These are phyloP conservation scores for Odontocerum albicorne DNA, from an alignment of 2,888 invertebrate species.

Conservation along the genomic window DNA sequence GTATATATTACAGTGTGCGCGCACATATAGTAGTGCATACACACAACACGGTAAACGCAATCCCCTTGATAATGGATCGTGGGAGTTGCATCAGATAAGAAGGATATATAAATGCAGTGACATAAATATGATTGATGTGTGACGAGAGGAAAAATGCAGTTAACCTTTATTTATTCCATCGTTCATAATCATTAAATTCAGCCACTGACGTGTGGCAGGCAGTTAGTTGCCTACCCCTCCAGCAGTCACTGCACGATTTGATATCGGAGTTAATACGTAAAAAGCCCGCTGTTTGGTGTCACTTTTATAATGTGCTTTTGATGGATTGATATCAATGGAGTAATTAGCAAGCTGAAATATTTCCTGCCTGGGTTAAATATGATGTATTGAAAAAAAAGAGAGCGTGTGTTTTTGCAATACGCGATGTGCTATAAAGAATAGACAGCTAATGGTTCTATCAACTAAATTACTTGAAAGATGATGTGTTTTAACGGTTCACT, in stretches of 20 bases:
- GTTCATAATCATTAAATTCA: constrained; percentile 26
- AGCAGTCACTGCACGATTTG: background rate
- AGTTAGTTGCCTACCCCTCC: constrained; percentile 2
- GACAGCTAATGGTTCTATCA: too few species aligned
- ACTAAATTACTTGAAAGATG: too few species aligned
- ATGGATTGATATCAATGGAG: constrained; percentile 12
- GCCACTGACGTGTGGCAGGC: constrained; percentile 17
- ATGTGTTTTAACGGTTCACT: too few species aligned
- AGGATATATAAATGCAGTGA: constrained; percentile 19
- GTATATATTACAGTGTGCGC: constrained; percentile 9
- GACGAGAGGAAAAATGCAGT: constrained; percentile 24
- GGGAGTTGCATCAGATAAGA: constrained; percentile 17
- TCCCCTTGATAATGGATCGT: constrained; percentile 11
- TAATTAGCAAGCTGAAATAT: too few species aligned
- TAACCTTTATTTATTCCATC: constrained; percentile 31
- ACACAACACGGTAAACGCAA: background rate
- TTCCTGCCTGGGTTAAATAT: too few species aligned
- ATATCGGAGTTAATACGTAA: background rate
- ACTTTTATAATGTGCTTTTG: constrained; percentile 6
- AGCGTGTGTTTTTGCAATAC: too few species aligned
- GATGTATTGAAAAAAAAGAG: too few species aligned
- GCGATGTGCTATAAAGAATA: too few species aligned
- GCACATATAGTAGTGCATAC: background rate
- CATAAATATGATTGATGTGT: constrained; percentile 30
- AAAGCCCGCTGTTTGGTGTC: constrained; percentile 3